phyloP scores from a whole-genome alignment of 2,888 invertebrate species.

The Macrosiphum euphorbiae region DNA sequence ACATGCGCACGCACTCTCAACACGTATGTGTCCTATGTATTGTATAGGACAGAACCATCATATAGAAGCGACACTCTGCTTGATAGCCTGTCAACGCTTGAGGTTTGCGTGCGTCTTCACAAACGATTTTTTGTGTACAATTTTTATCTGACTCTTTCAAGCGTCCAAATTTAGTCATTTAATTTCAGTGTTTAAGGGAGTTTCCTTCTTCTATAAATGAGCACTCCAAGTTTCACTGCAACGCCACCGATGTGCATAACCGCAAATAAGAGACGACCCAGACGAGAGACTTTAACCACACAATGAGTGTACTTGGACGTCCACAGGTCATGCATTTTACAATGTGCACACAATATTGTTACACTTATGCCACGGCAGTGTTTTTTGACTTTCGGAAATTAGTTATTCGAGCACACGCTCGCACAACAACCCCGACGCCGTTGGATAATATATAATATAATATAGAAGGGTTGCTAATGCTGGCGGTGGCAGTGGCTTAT shows the following conservation, averaged over 20 bases:
- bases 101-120: too few species aligned
- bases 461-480: background rate
- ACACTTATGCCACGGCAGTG: background rate
- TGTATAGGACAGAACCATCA: too few species aligned
- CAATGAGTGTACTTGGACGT: background rate
- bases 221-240: background rate
- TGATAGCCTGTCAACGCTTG: too few species aligned
- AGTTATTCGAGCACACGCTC: slow-evolving; percentile 42
- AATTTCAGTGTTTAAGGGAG: background rate
- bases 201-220: background rate
- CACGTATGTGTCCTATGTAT: too few species aligned
- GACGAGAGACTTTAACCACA: background rate
- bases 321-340: background rate
- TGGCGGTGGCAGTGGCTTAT: background rate
- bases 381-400: slow-evolving; percentile 25
- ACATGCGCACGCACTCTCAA: too few species aligned
- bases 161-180: background rate
- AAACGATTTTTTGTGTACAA: too few species aligned
- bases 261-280: background rate
- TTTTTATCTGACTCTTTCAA: background rate
- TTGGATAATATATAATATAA: background rate
- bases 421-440: background rate
- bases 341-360: background rate
- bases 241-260: background rate
- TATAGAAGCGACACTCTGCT: too few species aligned